A percentile compares a stretch with the other conserved stretches of the same genome.
phyloP scores from a whole-genome alignment of 2,797 vertebrate genomes.

The Pseudocheirus occidentalis region DNA sequence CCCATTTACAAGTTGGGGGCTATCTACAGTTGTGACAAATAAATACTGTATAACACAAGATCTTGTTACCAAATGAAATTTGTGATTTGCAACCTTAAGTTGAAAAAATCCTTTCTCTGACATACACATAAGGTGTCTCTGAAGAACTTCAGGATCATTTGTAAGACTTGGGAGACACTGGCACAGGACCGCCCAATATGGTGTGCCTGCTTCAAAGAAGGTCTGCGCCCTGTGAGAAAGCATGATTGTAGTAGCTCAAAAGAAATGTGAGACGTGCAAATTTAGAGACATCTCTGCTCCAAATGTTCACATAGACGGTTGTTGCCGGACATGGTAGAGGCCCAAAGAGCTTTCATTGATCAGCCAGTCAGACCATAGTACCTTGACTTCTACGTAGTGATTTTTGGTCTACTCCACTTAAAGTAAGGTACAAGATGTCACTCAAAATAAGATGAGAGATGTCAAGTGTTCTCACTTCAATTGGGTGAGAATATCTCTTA shows the following conservation, averaged over 20 bases:
- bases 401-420: not conserved
- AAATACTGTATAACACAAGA: not conserved
- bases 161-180: not conserved
- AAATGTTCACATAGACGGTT: not conserved
- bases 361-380: not conserved
- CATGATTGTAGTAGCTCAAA: not conserved
- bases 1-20: not conserved
- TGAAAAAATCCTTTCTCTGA: not conserved
- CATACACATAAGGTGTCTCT: not conserved
- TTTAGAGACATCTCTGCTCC: not conserved
- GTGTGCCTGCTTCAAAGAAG: not conserved
- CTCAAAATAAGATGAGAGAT: not conserved
- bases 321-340: not conserved
- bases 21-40: not conserved
- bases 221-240: not conserved
- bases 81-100: not conserved
- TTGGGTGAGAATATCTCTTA: not conserved
- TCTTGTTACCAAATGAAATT: not conserved
- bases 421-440: not conserved
- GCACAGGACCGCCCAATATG: not conserved
- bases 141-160: not conserved
- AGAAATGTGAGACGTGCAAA: not conserved
- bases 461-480: not conserved
- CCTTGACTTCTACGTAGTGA: not conserved
- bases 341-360: not conserved